Percentiles rank a stretch among this genome's conserved stretches.
Conservation (phyloP, 2,888 invertebrate genomes). For the Heliconius aoede region DNA sequence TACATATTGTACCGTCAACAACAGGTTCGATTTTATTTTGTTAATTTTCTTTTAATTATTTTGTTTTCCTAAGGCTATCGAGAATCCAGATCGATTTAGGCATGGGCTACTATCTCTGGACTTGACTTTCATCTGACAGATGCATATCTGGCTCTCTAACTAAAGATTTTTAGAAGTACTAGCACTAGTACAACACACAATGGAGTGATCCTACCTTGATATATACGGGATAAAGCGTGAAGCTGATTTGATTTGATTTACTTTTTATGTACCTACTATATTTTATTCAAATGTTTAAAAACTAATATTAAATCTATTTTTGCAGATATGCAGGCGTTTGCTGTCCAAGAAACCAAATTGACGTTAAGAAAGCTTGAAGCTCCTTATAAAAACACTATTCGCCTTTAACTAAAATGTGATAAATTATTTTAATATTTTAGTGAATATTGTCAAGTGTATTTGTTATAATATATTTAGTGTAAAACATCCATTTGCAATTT, state of each 20-base stretch:
- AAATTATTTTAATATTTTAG: conserved; percentile 9
- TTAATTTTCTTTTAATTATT: not conserved
- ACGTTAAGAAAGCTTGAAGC: conserved; percentile 27
- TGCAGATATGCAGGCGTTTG: conserved; percentile 78
- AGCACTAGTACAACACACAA: too few species aligned
- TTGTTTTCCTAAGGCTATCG: not conserved
- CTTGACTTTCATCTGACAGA: too few species aligned
- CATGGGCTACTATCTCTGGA: not conserved
- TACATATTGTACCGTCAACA: conserved; percentile 63
- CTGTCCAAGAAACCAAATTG: conserved; percentile 58
- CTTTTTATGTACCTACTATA: not conserved
- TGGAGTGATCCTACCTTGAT: too few species aligned
- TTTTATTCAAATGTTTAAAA: not conserved
- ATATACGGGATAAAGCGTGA: too few species aligned
- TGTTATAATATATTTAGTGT: not conserved
- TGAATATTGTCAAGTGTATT: conserved; percentile 1
- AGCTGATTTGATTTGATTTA: too few species aligned
- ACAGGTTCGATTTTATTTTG: conserved; percentile 56
- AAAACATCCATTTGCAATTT: not conserved
- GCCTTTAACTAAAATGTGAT: conserved; percentile 24
- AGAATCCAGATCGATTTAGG: not conserved
- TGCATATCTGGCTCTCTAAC: not conserved
- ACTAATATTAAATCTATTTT: conserved; percentile 40
- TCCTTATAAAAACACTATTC: not conserved
- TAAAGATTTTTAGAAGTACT: too few species aligned